Evolutionary conservation across 2,113 vertebrate species (phyloP), one percentile per base, ranked within the genome.

Genomic region (Larimichthys polyactis): DNA sequence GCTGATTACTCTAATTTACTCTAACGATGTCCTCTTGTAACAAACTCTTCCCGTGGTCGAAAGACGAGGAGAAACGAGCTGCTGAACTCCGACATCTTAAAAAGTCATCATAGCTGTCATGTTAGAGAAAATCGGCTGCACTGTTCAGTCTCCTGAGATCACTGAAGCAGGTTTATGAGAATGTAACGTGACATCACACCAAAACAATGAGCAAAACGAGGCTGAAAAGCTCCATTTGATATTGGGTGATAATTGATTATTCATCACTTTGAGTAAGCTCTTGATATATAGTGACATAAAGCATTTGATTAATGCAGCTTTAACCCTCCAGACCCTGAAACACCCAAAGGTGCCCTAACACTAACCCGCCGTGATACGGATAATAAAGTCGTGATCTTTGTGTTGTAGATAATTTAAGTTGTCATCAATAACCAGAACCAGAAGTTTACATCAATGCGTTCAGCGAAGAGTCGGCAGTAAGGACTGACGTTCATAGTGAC

Each of bases 241-340:
- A 32, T 7, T 46, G 19, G 7, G 22, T 71, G 16, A 71, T 19
- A 71, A 44, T 46, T 68, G 10, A 20, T 49, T 32, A 5, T 51
- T 44, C 19, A 32, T 49, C 44, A n/a, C 19, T 32, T 11, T 62
- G 6, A 44, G 43, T 12, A 12, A 11, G 11, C 43, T 44, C 43
- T 44, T 44, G 32, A 32, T 6, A 6, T 32, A 32, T 6, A 32
- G 32, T 32, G 32, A 32, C 32, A 16, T 10, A 3, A 49, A 58
- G 24, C 7, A 66, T 52, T 9, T 55, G 24, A 71, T 58, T 78
- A 59, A n/a, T 17, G 17, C n/a, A 59, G 49, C 63, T 79, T 75
- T 70, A 79, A 27, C 51, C 5, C 32, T 32, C 5, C 6, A 6
- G 32, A 32, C 32, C 32, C 32, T 32, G 32, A 32, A 32, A 6